phyloP scores from a whole-genome alignment of 2,113 vertebrate species.

The Salvator merianae region DNA sequence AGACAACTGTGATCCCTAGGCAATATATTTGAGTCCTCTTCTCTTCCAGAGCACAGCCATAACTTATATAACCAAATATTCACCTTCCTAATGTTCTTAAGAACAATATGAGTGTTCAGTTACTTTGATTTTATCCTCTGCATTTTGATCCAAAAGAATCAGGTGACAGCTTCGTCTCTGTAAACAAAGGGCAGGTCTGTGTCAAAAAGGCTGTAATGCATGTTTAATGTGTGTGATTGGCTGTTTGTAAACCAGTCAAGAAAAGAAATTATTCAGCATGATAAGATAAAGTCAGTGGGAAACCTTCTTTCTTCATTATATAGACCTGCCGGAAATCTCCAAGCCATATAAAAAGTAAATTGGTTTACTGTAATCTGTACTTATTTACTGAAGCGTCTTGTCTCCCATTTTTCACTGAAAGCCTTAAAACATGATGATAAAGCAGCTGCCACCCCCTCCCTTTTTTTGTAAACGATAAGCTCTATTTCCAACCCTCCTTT shows the following conservation, averaged over 20 bases:
- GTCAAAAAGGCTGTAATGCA: constrained; percentile 29
- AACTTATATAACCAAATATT: not conserved
- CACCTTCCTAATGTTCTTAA: constrained; percentile 12
- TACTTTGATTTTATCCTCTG: constrained; percentile 1
- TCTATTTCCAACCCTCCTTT: constrained; percentile 37
- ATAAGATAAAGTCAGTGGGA: constrained; percentile 62
- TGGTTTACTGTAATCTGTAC: constrained; percentile 56
- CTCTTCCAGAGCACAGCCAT: too few relatives aligned
- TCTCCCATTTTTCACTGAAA: constrained; percentile 40
- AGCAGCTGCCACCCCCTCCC: constrained; percentile 21
- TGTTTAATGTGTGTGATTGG: not conserved
- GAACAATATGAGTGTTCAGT: too few relatives aligned
- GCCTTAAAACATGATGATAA: constrained; percentile 26
- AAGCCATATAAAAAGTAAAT: constrained; percentile 54
- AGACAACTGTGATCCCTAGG: not conserved
- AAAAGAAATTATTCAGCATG: constrained; percentile 51
- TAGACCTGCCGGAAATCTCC: constrained; percentile 53
- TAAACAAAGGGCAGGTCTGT: constrained; percentile 29
- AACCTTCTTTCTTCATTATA: constrained; percentile 66
- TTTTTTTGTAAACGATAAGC: constrained; percentile 4
- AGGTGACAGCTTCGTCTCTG: constrained; percentile 43
- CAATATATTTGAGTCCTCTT: not conserved
- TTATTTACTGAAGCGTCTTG: constrained; percentile 41
- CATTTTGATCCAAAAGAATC: constrained; percentile 33
- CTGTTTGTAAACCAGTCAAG: constrained; percentile 45